Evolutionary conservation across 2,888 invertebrate genomes (phyloP).

Genomic region (Seira musarum): DNA sequence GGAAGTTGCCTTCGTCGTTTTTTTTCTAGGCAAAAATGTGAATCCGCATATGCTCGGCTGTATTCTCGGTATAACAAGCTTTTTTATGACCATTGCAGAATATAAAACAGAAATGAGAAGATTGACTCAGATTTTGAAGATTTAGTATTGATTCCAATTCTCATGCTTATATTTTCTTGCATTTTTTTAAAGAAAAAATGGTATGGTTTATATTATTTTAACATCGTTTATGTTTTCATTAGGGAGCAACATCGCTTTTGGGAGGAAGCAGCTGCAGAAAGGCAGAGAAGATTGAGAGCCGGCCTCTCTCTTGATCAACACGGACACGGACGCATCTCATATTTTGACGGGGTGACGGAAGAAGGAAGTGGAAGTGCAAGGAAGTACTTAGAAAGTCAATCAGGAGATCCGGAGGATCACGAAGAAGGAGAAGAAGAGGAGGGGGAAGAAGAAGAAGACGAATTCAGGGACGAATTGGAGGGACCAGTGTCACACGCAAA

Average conservation of each 20-base stretch:
- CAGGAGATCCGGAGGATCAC: background rate
- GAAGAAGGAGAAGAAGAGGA: conserved; percentile 21
- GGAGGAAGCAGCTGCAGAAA: background rate
- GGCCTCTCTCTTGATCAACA: background rate
- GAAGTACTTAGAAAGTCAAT: background rate
- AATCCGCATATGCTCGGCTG: too few relatives aligned
- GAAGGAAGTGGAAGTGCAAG: background rate
- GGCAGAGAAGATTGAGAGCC: background rate
- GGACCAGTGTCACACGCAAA: background rate
- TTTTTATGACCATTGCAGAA: too few relatives aligned
- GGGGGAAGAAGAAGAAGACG: conserved; percentile 13
- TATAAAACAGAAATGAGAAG: too few relatives aligned
- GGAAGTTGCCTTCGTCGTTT: too few relatives aligned
- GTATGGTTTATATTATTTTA: background rate
- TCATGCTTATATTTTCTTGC: background rate
- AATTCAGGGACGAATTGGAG: background rate
- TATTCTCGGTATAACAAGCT: too few relatives aligned
- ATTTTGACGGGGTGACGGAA: background rate
- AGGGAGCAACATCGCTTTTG: background rate
- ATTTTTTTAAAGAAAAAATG: too few relatives aligned
- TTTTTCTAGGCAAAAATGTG: too few relatives aligned
- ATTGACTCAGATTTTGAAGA: background rate
- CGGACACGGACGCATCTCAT: background rate
- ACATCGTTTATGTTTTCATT: background rate
- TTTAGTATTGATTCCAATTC: background rate